Percentiles rank a stretch among this genome's conserved stretches.
These are phyloP conservation scores for Tetraneura akinire DNA, from an alignment of 1,140 invertebrate genomes.

Conservation along the genomic window DNA sequence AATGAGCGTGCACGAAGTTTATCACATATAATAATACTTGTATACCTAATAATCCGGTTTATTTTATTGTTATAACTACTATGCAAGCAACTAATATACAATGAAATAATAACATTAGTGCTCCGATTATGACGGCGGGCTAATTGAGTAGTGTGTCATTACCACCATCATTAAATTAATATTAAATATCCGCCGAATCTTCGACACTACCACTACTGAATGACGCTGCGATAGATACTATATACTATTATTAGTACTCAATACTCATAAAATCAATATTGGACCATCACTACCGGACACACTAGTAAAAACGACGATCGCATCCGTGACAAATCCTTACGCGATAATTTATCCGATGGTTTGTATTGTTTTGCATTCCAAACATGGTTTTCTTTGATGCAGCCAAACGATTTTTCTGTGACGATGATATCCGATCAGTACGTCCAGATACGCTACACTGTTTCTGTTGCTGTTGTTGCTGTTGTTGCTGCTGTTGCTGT, in stretches of 20 bases:
- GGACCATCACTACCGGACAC: neutral
- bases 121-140: neutral
- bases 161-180: neutral
- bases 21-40: neutral
- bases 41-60: too few species aligned
- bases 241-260: too few species aligned
- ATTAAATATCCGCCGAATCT: neutral
- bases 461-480: constrained; percentile 25
- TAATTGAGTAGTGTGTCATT: neutral
- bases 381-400: neutral
- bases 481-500: neutral
- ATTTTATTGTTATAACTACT: too few species aligned
- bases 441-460: neutral
- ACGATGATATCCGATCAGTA: neutral
- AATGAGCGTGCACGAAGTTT: neutral
- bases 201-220: neutral
- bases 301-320: neutral
- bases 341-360: constrained; percentile 13
- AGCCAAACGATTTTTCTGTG: neutral
- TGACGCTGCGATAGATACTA: neutral
- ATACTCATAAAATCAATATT: neutral
- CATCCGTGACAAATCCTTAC: neutral
- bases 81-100: neutral
- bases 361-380: neutral
- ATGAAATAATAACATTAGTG: neutral